Evolutionary conservation across 2,888 invertebrate species (phyloP).

Genomic region (Chymomyza amoena): DNA sequence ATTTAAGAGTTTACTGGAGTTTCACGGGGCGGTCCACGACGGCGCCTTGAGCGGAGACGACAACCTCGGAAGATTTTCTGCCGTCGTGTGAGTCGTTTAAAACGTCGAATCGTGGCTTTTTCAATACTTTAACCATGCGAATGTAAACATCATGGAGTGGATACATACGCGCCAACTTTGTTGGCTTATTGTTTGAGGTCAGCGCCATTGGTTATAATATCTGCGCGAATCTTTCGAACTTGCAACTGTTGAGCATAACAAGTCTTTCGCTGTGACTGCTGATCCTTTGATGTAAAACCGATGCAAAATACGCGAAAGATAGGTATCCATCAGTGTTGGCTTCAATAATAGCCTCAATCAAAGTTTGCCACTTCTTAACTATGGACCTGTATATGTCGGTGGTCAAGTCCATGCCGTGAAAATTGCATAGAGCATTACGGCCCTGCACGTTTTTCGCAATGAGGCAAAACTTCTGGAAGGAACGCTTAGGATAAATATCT

Average conservation of each 20-base stretch:
- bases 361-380: slow-evolving; percentile 99
- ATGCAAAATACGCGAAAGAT: slow-evolving; percentile 98
- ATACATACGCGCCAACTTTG: slow-evolving; percentile 96
- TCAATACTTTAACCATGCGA: slow-evolving; percentile 99
- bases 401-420: slow-evolving; percentile 99
- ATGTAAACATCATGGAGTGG: slow-evolving; percentile 99
- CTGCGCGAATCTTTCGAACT: slow-evolving; percentile 96
- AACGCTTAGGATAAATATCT: slow-evolving; percentile 96
- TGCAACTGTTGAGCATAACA: slow-evolving; percentile 99
- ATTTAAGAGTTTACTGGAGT: too few relatives aligned
- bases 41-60: slow-evolving; percentile 86
- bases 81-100: slow-evolving; percentile 96
- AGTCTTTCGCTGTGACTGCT: slow-evolving; percentile 96
- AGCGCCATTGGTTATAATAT: slow-evolving; percentile 93
- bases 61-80: slow-evolving; percentile 83
- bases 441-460: slow-evolving; percentile 99
- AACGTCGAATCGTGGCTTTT: slow-evolving; percentile 98
- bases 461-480: slow-evolving; percentile 98
- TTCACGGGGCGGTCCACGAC: slow-evolving; percentile 94
- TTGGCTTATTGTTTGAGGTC: slow-evolving; percentile 98
- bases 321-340: slow-evolving; percentile 99
- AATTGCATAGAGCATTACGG: slow-evolving; percentile 97
- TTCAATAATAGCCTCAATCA: slow-evolving; percentile 98
- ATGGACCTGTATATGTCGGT: slow-evolving; percentile 98
- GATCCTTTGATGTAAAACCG: slow-evolving; percentile 98